Evolutionary conservation across 2,888 invertebrate species (phyloP).

Genomic region (Apodemia mormo): DNA sequence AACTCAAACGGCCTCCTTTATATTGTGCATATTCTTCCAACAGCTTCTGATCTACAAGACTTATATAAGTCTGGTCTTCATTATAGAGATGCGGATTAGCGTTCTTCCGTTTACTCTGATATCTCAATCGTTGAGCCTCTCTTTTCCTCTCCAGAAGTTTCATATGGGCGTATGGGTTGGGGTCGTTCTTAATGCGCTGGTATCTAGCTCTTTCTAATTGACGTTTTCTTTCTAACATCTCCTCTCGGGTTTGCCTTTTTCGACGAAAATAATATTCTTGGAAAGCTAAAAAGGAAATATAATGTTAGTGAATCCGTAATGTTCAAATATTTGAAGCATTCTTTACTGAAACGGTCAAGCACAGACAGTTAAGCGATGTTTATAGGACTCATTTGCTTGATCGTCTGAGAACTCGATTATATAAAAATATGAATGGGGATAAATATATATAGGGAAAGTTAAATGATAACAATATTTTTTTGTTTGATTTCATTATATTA

Average conservation of each 20-base stretch:
- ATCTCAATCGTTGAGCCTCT: slow-evolving; percentile 3
- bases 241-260: slow-evolving; percentile 5
- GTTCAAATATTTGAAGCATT: background rate
- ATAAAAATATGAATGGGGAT: no score
- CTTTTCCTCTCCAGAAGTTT: slow-evolving; percentile 1
- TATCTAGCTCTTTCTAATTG: slow-evolving; percentile 6
- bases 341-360: no score
- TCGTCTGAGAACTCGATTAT: no score
- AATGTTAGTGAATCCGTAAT: background rate
- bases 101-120: slow-evolving; percentile 1
- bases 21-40: slow-evolving; percentile 12
- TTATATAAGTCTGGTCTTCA: background rate
- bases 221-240: slow-evolving; percentile 11
- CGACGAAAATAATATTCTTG: background rate
- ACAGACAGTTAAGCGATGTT: no score
- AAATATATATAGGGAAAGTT: no score
- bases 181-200: slow-evolving; percentile 1
- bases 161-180: slow-evolving; percentile 4
- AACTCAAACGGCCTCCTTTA: background rate
- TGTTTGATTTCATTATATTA: no score
- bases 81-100: background rate
- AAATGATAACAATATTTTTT: no score
- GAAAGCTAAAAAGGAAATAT: background rate
- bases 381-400: no score
- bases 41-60: slow-evolving; percentile 6